Evolutionary conservation across 2,113 vertebrate species (phyloP).

Genomic region (Eurystomus gularis): DNA sequence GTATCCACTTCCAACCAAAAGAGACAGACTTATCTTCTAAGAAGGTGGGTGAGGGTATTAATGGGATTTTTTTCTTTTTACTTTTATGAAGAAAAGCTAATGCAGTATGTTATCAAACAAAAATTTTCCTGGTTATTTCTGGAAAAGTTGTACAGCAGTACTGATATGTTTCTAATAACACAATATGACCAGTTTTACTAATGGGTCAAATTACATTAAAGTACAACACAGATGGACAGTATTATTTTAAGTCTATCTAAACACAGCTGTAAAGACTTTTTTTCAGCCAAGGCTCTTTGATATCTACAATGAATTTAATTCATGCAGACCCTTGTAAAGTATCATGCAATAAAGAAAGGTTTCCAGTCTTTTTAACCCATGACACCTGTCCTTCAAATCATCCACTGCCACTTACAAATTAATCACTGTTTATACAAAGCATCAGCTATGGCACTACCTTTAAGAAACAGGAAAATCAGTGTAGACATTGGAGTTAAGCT

Average conservation of each 20-base stretch:
- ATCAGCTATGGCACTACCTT: not conserved
- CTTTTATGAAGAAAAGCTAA: not conserved
- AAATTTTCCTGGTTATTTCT: not conserved
- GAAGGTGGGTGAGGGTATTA: too few species aligned
- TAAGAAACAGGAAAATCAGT: not conserved
- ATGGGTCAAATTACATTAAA: not conserved
- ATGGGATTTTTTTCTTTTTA: too few species aligned
- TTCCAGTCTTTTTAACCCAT: not conserved
- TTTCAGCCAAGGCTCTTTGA: not conserved
- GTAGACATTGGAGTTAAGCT: not conserved
- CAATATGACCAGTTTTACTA: not conserved
- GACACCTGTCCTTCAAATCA: not conserved
- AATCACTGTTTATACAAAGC: not conserved
- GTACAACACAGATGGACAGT: not conserved
- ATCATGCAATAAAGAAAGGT: not conserved
- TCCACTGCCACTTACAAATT: not conserved
- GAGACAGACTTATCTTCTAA: not conserved
- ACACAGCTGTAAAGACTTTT: constrained; percentile 1
- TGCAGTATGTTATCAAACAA: not conserved
- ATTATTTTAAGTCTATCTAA: constrained; percentile 32
- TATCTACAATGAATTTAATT: not conserved
- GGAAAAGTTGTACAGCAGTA: not conserved
- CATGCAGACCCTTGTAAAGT: not conserved
- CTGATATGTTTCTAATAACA: not conserved
- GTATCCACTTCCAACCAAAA: not conserved